Conservation (phyloP, 2,113 vertebrate genomes). For the Hucho hucho region DNA sequence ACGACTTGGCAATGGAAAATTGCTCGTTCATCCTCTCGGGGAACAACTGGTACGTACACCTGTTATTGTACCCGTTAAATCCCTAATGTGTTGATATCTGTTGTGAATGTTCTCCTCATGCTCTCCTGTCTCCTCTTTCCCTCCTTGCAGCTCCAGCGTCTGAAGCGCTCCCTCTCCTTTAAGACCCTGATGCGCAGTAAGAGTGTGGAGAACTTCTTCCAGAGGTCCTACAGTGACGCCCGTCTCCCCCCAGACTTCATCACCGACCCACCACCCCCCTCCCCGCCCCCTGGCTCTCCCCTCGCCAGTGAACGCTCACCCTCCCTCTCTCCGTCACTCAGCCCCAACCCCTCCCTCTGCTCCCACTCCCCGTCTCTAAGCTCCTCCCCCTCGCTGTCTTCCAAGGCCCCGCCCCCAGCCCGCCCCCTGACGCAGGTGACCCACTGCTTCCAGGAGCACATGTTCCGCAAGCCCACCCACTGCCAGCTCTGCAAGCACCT, state of each 20-base stretch:
- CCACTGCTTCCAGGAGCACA: slow-evolving; percentile 87
- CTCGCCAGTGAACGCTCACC: slow-evolving; percentile 60
- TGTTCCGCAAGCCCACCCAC: slow-evolving; percentile 86
- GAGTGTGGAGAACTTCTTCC: slow-evolving; percentile 90
- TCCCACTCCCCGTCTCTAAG: slow-evolving; percentile 74
- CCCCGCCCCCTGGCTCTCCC: slow-evolving; percentile 74
- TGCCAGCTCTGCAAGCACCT: slow-evolving; percentile 89
- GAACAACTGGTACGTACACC: too few relatives aligned
- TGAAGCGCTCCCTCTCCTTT: slow-evolving; percentile 87
- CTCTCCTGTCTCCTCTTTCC: neutral
- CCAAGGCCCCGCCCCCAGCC: slow-evolving; percentile 59
- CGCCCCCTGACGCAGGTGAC: slow-evolving; percentile 66
- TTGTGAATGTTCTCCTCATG: neutral
- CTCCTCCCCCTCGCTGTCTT: slow-evolving; percentile 60
- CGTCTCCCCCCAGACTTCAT: slow-evolving; percentile 80
- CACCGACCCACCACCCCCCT: slow-evolving; percentile 75
- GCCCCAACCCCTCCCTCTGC: slow-evolving; percentile 66
- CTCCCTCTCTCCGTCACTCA: slow-evolving; percentile 64
- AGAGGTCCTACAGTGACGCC: slow-evolving; percentile 83
- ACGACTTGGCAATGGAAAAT: too few relatives aligned
- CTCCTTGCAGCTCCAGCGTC: slow-evolving; percentile 77
- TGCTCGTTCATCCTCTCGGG: too few relatives aligned
- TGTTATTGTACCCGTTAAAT: too few relatives aligned
- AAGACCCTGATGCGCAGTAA: slow-evolving; percentile 89
- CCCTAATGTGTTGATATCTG: too few relatives aligned